These are phyloP conservation scores for Pipra filicauda DNA, from an alignment of 2,113 vertebrate genomes.

Conservation along the genomic window DNA sequence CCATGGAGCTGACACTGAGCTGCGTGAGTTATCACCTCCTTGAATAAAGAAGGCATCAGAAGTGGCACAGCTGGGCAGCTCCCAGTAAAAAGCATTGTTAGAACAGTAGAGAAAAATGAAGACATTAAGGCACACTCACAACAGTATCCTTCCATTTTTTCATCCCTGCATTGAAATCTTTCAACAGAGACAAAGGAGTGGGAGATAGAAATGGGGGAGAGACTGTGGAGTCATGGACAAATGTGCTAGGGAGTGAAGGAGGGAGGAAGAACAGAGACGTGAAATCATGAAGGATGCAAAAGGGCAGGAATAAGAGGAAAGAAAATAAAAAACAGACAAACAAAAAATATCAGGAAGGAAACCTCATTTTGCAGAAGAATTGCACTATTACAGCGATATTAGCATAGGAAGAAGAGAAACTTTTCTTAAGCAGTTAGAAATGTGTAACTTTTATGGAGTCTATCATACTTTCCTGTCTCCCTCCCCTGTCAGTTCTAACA, in stretches of 20 bases:
- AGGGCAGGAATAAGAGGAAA: not conserved
- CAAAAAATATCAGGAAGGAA: not conserved
- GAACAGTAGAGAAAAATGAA: not conserved
- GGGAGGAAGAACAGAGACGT: not conserved
- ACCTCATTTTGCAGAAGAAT: not conserved
- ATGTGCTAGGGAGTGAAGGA: not conserved
- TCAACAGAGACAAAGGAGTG: not conserved
- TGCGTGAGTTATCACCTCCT: not conserved
- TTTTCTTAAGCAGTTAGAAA: not conserved
- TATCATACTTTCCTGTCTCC: not conserved
- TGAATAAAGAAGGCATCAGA: not conserved
- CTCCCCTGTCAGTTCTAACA: not conserved
- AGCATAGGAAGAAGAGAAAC: not conserved
- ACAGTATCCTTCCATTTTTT: not conserved
- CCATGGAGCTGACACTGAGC: not conserved
- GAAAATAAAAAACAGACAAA: not conserved
- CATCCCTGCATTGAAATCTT: not conserved
- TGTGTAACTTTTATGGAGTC: not conserved
- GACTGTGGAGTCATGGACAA: not conserved
- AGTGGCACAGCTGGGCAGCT: not conserved
- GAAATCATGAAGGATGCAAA: not conserved
- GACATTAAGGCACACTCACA: not conserved
- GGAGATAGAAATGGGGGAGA: not conserved
- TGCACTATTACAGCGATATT: not conserved
- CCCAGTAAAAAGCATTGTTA: not conserved